phyloP scores from a whole-genome alignment of 2,797 vertebrate species.

The Fundulus diaphanus region DNA sequence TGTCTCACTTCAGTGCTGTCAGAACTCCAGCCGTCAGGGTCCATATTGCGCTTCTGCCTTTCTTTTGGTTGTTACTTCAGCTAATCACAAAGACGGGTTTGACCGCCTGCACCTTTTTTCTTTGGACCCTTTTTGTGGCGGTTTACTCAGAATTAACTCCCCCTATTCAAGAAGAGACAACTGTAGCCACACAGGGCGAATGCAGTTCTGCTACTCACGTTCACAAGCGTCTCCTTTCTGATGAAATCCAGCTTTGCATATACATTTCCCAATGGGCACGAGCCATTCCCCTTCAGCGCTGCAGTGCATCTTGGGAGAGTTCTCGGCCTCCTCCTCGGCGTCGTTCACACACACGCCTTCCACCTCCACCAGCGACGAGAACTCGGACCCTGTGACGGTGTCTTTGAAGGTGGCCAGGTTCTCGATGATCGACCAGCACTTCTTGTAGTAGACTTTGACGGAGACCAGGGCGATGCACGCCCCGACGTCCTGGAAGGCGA shows the following conservation, averaged over 20 bases:
- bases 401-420: constrained; percentile 98
- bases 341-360: constrained; percentile 94
- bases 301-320: constrained; percentile 99
- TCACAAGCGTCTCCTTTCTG: constrained; percentile 98
- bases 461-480: constrained; percentile 98
- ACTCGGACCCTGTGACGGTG: constrained; percentile 98
- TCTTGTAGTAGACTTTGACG: constrained; percentile 99
- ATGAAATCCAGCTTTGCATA: constrained; percentile 98
- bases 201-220: constrained; percentile 85
- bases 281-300: constrained; percentile 99
- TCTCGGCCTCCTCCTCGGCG: constrained; percentile 96
- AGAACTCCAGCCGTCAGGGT: constrained; percentile 21
- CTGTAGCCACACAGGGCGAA: not conserved
- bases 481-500: constrained; percentile 99
- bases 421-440: constrained; percentile 99
- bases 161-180: not conserved
- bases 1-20: constrained; percentile 63
- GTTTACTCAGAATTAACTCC: not conserved
- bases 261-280: constrained; percentile 99
- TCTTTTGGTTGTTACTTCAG: constrained; percentile 41
- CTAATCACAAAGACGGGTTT: not conserved
- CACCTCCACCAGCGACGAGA: constrained; percentile 98
- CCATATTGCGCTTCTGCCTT: not conserved
- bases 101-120: not conserved
- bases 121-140: not conserved